Evolutionary conservation across 1,140 invertebrate species (phyloP), one percentile per base, ranked within the genome.

Genomic region (Coenobita brevimanus): DNA sequence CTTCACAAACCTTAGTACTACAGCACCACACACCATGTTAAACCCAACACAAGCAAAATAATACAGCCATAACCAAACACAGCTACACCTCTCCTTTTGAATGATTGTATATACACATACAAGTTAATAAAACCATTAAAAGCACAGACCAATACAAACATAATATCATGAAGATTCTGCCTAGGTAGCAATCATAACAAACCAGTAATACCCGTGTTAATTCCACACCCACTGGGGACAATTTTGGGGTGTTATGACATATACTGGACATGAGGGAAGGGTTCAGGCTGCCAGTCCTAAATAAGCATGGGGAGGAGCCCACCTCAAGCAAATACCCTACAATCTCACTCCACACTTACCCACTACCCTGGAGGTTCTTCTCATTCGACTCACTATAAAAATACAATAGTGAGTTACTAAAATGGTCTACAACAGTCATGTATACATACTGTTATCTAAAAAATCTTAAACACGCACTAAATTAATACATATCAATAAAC

Each of bases 301-400:
- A 64, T 43, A 84, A 85, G 82, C 82, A 60, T 41, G n/a, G 27
- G 73, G 62, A 24, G 30, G 50, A 78, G 54, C 67, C 62, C 50
- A 85, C 75, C 50, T 71, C 33, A 76, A 41, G 21, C 60, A 36
- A n/a, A 30, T 41, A 60, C 46, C 46, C 46, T 50, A 50, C 46
- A 64, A 46, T 43, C 62, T 81, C n/a, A 81, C 15, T 10, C 41
- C 13, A 75, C 36, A 85, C 82, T 85, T 85, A 85, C 82, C 82
- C 82, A 85, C 50, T 85, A 85, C 82, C 82, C 82, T 78, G 82
- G 82, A 64, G 82, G 82, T 33, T 85, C 82, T 85, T 85, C 82
- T 36, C 82, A 43, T 78, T 76, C 50, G 82, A 85, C 82, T 85
- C 82, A 78, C 82, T 85, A 85, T 27, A 54, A 85, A 85, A 85